A percentile compares a stretch with the other conserved stretches of the same genome.
These are phyloP conservation scores for Cliona cf. orientalis DNA, from an alignment of 37 sponge, comb jelly and placozoan species.

Conservation along the genomic window DNA sequence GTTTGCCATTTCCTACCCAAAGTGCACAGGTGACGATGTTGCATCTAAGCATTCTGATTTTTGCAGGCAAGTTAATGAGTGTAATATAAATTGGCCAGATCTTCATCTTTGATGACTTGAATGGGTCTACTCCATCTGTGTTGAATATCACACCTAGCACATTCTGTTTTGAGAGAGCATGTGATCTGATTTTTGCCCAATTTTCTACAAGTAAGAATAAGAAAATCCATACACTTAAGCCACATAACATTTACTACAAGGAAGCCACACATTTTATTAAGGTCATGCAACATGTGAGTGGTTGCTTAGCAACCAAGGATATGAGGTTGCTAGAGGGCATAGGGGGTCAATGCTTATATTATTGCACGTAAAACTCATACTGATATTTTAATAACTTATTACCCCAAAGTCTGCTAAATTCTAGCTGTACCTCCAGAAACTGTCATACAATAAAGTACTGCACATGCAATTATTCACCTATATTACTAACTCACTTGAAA, in stretches of 20 bases:
- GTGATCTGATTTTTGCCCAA: neutral
- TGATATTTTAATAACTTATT: neutral
- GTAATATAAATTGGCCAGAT: slow-evolving; percentile 6
- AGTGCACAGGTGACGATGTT: neutral
- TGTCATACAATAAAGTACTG: neutral
- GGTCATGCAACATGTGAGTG: neutral
- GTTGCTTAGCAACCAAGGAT: neutral
- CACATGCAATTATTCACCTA: neutral
- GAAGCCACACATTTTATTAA: no score
- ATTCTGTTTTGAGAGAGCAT: neutral
- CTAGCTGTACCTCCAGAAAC: no score
- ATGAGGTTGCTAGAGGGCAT: neutral
- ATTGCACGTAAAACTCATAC: neutral
- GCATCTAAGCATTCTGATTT: neutral
- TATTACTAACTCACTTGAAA: neutral
- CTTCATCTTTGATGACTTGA: neutral
- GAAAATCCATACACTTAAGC: neutral
- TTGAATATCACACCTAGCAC: neutral
- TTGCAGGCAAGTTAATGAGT: neutral
- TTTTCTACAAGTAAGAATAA: neutral
- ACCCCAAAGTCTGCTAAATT: no score
- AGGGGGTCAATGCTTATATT: no score
- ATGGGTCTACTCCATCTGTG: slow-evolving; percentile 1
- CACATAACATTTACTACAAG: neutral
- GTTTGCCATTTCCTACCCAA: neutral